Base-by-base conservation (phyloP, 2,797 vertebrate genomes). In the Xyrichtys novacula region DNA sequence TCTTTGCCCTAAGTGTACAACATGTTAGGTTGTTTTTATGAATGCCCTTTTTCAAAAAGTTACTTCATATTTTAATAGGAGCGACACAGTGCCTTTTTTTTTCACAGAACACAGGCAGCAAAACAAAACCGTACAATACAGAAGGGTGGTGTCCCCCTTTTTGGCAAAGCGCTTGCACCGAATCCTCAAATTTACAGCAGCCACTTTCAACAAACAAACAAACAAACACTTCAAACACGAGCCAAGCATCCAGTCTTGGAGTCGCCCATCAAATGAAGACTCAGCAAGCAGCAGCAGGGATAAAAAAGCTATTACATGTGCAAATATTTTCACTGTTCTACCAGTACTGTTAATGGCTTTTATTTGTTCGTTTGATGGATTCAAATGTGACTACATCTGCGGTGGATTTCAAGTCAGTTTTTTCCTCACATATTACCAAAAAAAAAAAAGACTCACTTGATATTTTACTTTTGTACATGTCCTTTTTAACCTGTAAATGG, bases 171-270 rank as follows among this genome's bases (percentile, higher is more conserved):
- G 10, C 19, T 12, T 61, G 32, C 50, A 53, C 43, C 47, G 64
- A 79, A 78, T 63, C 62, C 57, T 44, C 36, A 62, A 54, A 64
- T 69, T 71, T 57, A 12, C 52, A 52, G 25, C 42, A 50, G 64
- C 6, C 32, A 12, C 32, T 34, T 34, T 34, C 32, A 34, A 31
- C 52, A 74, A 78, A 79, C 56, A 29, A 68, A 49, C 5, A 68
- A 64, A 65, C 60, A 65, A 62, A 53, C 57, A 63, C 65, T 79
- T 72, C 63, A 82, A 78, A 84, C 62, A 64, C n/a, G n/a, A 60
- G 56, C 2, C 7, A n/a, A 58, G 57, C 25, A 42, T 55, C 44
- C 54, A 47, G 29, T 9, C 5, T 36, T 29, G 48, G 48, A 62
- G 26, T 48, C 25, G 1, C 31, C 40, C 40, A 46, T 67, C 49